phyloP scores from a whole-genome alignment of 2,797 vertebrate genomes.

The Gallinago nigripennis region DNA sequence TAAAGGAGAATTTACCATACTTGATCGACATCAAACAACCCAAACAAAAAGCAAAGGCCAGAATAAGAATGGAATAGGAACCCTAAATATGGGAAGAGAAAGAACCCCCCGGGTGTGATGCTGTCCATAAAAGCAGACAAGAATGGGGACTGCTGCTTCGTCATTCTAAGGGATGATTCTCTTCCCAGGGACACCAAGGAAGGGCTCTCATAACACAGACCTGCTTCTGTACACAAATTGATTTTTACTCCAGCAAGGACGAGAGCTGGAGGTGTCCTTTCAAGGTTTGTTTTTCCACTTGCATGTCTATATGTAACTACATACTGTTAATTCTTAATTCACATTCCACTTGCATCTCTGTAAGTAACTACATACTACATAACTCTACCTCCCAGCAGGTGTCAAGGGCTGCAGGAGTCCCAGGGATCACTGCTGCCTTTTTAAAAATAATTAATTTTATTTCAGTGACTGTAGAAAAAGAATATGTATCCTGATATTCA shows the following conservation, averaged over 20 bases:
- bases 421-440: background rate
- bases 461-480: background rate
- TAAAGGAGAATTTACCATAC: background rate
- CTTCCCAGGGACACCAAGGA: background rate
- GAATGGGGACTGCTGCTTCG: background rate
- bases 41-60: background rate
- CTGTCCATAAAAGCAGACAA: background rate
- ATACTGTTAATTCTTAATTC: too few species aligned
- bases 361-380: background rate
- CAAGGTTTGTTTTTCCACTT: background rate
- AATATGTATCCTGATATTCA: background rate
- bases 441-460: background rate
- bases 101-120: rapidly evolving
- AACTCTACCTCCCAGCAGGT: background rate
- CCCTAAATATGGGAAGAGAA: background rate
- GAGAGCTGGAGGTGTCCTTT: background rate
- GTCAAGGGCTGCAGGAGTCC: rapidly evolving
- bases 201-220: background rate
- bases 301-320: rapidly evolving
- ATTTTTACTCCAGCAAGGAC: background rate
- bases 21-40: background rate
- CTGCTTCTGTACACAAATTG: rapidly evolving
- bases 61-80: background rate
- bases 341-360: rapidly evolving
- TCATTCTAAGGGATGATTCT: background rate